Conservation (phyloP, 2,888 invertebrate species). For the Slavum lentiscoides region DNA sequence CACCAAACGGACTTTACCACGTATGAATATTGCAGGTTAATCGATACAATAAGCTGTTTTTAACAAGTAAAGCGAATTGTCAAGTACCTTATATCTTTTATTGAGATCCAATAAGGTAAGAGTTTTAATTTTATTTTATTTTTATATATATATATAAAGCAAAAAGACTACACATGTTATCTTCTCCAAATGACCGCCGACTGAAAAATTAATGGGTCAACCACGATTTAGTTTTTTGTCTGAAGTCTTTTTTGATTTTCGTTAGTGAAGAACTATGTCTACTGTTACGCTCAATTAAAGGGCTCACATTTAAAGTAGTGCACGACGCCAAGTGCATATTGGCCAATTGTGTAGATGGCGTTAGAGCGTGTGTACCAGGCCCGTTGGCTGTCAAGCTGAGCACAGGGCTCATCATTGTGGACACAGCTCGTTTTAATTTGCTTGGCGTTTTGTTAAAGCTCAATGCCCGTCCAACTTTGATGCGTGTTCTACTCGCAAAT, state of each 20-base stretch:
- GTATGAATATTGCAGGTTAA: conserved; percentile 40
- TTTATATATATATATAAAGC: not conserved
- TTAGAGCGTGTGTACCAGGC: conserved; percentile 43
- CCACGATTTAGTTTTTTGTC: conserved; percentile 25
- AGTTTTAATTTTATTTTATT: conserved; percentile 30
- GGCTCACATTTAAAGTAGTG: conserved; percentile 61
- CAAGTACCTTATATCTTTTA: conserved; percentile 45
- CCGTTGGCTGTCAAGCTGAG: conserved; percentile 38
- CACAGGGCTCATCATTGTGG: conserved; percentile 90
- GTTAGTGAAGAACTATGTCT: conserved; percentile 41
- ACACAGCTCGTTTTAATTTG: conserved; percentile 89
- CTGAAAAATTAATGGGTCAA: conserved; percentile 32
- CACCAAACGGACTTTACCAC: conserved; percentile 25
- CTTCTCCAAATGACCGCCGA: conserved; percentile 35
- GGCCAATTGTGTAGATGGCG: conserved; percentile 54
- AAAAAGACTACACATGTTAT: conserved; percentile 47
- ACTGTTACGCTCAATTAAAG: conserved; percentile 26
- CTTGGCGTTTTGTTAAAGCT: conserved; percentile 95
- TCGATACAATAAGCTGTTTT: conserved; percentile 42
- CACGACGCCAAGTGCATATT: conserved; percentile 66
- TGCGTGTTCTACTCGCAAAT: conserved; percentile 78
- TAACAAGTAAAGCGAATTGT: conserved; percentile 21
- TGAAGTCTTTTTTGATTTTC: conserved; percentile 38
- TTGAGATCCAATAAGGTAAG: conserved; percentile 49
- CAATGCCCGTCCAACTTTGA: conserved; percentile 90